These are phyloP conservation scores for Sylvia atricapilla DNA, from an alignment of 2,113 vertebrate species.

Conservation along the genomic window DNA sequence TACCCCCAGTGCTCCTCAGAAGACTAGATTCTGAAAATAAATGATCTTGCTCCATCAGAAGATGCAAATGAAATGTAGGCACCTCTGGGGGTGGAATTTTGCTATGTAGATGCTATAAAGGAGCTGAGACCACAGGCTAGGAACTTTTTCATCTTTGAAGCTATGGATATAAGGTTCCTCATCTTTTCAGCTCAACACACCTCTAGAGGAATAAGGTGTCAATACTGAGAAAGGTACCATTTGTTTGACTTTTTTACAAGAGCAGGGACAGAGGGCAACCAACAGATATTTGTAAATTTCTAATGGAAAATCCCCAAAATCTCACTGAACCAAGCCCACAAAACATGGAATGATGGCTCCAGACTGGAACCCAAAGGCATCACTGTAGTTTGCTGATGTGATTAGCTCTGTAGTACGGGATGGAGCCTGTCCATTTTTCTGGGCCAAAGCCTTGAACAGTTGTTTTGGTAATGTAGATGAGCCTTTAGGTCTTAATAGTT, in stretches of 20 bases:
- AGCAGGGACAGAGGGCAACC: not conserved
- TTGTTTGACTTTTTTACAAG: not conserved
- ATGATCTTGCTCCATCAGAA: not conserved
- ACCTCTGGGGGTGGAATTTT: not conserved
- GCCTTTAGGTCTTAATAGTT: constrained; percentile 47
- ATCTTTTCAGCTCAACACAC: not conserved
- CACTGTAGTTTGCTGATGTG: not conserved
- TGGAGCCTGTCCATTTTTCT: constrained; percentile 10
- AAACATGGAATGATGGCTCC: not conserved
- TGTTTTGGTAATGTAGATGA: constrained; percentile 59
- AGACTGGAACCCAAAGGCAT: not conserved
- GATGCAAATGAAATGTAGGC: not conserved
- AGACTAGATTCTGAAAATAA: not conserved
- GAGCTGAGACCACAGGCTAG: not conserved
- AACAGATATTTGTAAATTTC: not conserved
- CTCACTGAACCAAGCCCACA: not conserved
- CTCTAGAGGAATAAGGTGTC: not conserved
- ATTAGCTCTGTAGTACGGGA: not conserved
- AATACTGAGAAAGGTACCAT: not conserved
- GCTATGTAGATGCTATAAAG: not conserved
- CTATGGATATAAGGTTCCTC: not conserved
- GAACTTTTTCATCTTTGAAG: not conserved
- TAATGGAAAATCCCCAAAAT: not conserved
- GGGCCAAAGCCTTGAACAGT: constrained; percentile 49
- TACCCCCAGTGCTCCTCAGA: not conserved